phyloP scores from a whole-genome alignment of 2,113 vertebrate species.

The Campylomormyrus tamandua region DNA sequence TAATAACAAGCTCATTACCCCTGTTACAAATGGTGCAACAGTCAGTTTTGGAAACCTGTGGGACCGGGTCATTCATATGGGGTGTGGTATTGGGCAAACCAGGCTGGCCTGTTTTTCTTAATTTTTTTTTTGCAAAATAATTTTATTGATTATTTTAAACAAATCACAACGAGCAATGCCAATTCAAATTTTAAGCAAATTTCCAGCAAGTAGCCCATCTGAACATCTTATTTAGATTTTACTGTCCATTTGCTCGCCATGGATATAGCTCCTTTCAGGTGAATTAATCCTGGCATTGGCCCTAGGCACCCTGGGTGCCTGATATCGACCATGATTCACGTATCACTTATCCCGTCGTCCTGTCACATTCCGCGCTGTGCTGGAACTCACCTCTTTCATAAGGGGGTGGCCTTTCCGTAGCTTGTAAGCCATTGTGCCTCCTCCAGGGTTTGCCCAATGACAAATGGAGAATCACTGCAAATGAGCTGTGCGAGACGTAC shows the following conservation, averaged over 20 bases:
- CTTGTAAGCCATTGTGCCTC: background rate
- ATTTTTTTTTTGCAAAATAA: background rate
- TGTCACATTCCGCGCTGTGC: background rate
- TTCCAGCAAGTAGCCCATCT: background rate
- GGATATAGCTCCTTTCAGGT: background rate
- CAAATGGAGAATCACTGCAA: conserved; percentile 85
- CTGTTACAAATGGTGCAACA: background rate
- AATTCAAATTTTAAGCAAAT: background rate
- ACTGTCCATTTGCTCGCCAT: background rate
- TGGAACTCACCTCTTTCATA: background rate
- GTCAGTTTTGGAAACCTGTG: background rate
- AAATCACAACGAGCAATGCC: background rate
- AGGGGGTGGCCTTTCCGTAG: background rate
- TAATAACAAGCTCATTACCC: background rate
- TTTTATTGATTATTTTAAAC: background rate
- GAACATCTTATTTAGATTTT: background rate
- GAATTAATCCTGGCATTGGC: background rate
- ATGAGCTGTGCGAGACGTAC: conserved; percentile 92
- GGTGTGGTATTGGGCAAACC: background rate
- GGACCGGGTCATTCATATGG: background rate
- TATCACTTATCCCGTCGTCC: background rate
- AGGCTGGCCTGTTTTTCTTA: background rate
- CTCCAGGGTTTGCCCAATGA: conserved; percentile 79
- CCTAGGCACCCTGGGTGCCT: background rate
- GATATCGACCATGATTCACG: background rate